Conservation (phyloP, 2,888 invertebrate genomes). For the Nomada ferruginata region DNA sequence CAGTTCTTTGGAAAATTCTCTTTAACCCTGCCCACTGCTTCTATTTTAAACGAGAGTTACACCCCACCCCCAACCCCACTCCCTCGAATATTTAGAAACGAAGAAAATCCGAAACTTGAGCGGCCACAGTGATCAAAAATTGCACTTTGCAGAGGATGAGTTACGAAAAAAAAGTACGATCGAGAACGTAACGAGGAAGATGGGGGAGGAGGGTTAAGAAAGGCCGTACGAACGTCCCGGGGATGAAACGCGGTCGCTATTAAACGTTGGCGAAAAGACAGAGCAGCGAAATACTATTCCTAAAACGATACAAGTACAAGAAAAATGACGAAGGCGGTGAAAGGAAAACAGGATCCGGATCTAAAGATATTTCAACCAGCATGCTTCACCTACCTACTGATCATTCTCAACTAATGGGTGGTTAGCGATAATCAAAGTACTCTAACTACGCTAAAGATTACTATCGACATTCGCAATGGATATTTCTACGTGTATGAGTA, state of each 20-base stretch:
- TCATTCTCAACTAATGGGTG: conserved; percentile 76
- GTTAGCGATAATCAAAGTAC: conserved; percentile 75
- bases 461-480: conserved; percentile 72
- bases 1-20: not conserved
- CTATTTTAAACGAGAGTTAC: not conserved
- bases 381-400: conserved; percentile 81
- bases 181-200: not conserved
- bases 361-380: conserved; percentile 77
- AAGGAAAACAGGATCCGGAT: conserved; percentile 47
- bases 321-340: conserved; percentile 51
- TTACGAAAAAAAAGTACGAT: not conserved
- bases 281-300: conserved; percentile 48
- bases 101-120: too few relatives aligned
- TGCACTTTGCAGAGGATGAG: not conserved
- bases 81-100: too few relatives aligned
- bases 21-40: not conserved
- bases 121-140: not conserved
- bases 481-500: conserved; percentile 19
- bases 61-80: too few relatives aligned
- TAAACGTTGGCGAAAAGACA: conserved; percentile 57
- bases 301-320: conserved; percentile 36
- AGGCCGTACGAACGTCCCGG: too few relatives aligned
- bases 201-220: too few relatives aligned
- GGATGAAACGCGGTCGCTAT: conserved; percentile 27
- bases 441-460: conserved; percentile 72